A percentile compares a stretch with the other conserved stretches of the same genome.
Evolutionary conservation across 2,113 vertebrate species (phyloP).

Genomic region (Clarias magur): DNA sequence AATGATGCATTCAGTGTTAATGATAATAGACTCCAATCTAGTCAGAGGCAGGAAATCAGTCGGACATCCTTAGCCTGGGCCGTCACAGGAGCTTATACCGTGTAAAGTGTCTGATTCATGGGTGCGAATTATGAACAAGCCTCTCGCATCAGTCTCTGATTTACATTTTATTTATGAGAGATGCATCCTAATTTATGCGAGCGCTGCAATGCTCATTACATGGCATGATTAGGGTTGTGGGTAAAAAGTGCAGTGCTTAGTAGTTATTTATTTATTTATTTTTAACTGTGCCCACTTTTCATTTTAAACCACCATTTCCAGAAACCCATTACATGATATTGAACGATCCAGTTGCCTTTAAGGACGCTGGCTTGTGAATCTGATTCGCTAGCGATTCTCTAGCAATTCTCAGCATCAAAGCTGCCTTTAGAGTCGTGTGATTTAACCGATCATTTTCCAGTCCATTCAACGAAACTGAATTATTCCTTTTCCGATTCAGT

Average conservation of each 20-base stretch:
- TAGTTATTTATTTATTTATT: not conserved
- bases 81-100: not conserved
- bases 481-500: too few species aligned
- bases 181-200: not conserved
- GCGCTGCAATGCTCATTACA: not conserved
- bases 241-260: too few species aligned
- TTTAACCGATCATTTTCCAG: too few species aligned
- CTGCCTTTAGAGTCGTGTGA: too few species aligned
- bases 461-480: too few species aligned
- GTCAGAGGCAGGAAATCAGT: not conserved
- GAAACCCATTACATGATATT: not conserved
- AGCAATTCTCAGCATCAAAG: not conserved
- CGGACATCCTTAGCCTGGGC: constrained; percentile 15
- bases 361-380: not conserved
- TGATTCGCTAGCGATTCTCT: not conserved
- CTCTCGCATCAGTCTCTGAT: not conserved
- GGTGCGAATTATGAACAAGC: not conserved
- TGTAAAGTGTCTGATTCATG: not conserved
- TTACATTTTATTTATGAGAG: not conserved
- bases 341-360: not conserved
- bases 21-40: constrained; percentile 22
- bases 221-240: too few species aligned
- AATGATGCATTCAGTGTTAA: constrained; percentile 18
- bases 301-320: not conserved
- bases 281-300: not conserved